Base-by-base conservation (phyloP, 2,797 vertebrate genomes). In the Morus bassanus region DNA sequence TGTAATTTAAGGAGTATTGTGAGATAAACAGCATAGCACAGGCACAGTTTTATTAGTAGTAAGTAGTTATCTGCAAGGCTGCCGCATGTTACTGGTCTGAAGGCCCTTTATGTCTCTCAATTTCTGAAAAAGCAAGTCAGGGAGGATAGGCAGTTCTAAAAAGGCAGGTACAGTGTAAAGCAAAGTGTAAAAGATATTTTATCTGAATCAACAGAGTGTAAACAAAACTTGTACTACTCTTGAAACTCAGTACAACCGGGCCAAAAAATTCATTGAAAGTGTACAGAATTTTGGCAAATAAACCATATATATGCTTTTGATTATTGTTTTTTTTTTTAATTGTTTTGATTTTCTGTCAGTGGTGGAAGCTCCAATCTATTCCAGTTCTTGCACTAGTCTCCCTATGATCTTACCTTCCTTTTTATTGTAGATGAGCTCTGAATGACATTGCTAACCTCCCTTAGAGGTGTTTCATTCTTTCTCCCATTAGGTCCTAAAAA, bases 1-100 rank as follows among this genome's bases (percentile, higher is more conserved):
- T 87, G 96, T 93, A 97, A 95, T 75, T 92, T 94, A 82, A 96
- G 96, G 90, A 95, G 96, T 92, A 93, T 96, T 37, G 3, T 85
- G 94, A 95, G 96, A 96, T 97, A 97, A 96, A 95, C 84, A 59
- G 92, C 85, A 75, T 78, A 92, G 86, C 72, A 85, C 63, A 91
- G 92, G 73, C 89, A 73, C 33, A 11, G 89, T 46, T 88, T 83
- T 96, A 89, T 83, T 69, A 84, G 82, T 28, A 85, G 85, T 5
- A n/a, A 88, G 96, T 21, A 89, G 91, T 91, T 96, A 89, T 88
- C 95, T 95, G 56, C 57, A 50, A 80, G 81, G 84, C 86, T 89
- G 93, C 67, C 0, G 5, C 43, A 19, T 50, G 61, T 77, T 33
- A 45, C 76, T 64, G 69, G 10, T 90, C 85, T 64, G 87, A 68